phyloP scores from a whole-genome alignment of 2,113 vertebrate species.

The Malurus cyaneus region DNA sequence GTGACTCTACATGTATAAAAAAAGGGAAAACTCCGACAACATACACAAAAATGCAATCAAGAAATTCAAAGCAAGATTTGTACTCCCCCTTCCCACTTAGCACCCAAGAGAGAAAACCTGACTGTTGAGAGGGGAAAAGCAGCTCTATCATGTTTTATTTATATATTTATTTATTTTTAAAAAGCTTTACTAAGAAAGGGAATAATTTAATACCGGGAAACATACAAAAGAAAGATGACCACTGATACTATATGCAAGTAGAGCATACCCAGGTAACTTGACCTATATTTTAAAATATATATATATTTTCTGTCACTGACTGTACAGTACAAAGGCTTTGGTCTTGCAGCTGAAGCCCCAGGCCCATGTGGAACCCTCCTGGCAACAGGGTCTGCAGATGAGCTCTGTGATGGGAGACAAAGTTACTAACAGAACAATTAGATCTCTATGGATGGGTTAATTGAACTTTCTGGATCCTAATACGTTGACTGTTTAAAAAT shows the following conservation, averaged over 20 bases:
- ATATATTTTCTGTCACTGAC: neutral
- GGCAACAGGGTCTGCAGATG: neutral
- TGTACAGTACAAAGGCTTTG: conserved; percentile 6
- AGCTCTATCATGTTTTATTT: conserved; percentile 64
- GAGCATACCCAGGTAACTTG: conserved; percentile 31
- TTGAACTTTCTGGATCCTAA: conserved; percentile 23
- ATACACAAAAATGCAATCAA: neutral
- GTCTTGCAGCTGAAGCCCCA: neutral
- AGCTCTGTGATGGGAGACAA: neutral
- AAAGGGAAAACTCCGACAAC: neutral
- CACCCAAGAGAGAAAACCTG: conserved; percentile 50
- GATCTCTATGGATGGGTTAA: neutral
- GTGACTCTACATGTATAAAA: neutral
- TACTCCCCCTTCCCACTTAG: conserved; percentile 16
- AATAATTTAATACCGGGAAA: conserved; percentile 57
- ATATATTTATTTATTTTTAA: conserved; percentile 71
- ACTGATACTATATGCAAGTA: conserved; percentile 48
- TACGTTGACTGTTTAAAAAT: neutral
- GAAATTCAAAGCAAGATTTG: conserved; percentile 50
- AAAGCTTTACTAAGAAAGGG: conserved; percentile 59
- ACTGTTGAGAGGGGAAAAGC: conserved; percentile 58
- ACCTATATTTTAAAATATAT: conserved; percentile 28
- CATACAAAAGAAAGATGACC: conserved; percentile 61
- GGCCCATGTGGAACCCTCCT: neutral
- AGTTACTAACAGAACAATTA: neutral